phyloP scores from a whole-genome alignment of 2,797 vertebrate species.

The Hoplostethus atlanticus region DNA sequence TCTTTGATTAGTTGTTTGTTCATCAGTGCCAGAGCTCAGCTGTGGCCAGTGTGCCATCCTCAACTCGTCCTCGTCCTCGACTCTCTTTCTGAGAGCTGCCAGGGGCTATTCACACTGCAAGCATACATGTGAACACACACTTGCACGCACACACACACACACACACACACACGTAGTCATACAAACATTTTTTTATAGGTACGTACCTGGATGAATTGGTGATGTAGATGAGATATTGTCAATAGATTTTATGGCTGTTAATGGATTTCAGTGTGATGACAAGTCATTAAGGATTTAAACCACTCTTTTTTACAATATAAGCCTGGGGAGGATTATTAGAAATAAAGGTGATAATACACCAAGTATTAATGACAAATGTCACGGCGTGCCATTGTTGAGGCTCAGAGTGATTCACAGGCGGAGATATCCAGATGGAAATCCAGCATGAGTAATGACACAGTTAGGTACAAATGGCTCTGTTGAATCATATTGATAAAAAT shows the following conservation, averaged over 20 bases:
- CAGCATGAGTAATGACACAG: constrained; percentile 44
- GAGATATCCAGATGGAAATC: constrained; percentile 32
- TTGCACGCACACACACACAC: background rate
- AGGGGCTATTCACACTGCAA: constrained; percentile 48
- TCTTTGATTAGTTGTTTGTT: constrained; percentile 74
- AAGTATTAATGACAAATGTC: constrained; percentile 22
- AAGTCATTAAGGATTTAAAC: constrained; percentile 4
- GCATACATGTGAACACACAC: constrained; percentile 22
- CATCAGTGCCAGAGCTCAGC: constrained; percentile 75
- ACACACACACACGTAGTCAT: constrained; percentile 4
- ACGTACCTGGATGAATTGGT: background rate
- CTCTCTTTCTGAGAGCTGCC: constrained; percentile 52
- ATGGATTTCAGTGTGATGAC: background rate
- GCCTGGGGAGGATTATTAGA: background rate
- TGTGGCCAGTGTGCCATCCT: constrained; percentile 58
- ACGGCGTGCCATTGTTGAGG: background rate
- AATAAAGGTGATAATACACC: constrained; percentile 14
- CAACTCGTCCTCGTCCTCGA: constrained; percentile 36
- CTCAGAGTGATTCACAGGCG: background rate
- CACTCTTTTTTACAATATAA: background rate
- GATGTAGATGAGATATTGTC: background rate
- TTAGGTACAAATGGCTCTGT: constrained; percentile 38
- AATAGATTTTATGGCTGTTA: background rate
- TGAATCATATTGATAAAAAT: constrained; percentile 52
- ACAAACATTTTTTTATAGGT: background rate